Conservation (phyloP, 2,113 vertebrate species). For the Rhabdomys dilectus region DNA sequence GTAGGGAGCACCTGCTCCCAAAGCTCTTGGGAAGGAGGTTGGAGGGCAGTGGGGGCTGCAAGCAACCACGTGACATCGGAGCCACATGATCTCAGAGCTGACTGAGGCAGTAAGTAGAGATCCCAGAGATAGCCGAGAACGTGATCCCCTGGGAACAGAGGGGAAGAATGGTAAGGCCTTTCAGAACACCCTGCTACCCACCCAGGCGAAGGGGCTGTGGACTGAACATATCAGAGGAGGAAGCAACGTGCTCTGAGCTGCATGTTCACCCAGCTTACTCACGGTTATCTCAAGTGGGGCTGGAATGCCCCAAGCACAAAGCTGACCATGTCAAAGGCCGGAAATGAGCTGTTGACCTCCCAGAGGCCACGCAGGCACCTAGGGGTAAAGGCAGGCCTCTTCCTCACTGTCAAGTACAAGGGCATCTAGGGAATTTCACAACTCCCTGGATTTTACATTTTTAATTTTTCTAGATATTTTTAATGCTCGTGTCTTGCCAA, state of each 20-base stretch:
- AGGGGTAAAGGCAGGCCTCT: neutral
- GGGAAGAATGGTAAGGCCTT: neutral
- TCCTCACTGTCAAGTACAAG: neutral
- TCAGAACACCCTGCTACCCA: neutral
- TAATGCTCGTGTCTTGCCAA: neutral
- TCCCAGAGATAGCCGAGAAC: neutral
- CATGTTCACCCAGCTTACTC: neutral
- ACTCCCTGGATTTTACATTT: neutral
- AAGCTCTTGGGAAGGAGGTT: conserved; percentile 32
- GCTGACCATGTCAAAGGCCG: conserved; percentile 3
- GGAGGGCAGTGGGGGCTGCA: conserved; percentile 41
- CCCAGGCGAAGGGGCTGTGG: neutral
- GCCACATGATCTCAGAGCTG: neutral
- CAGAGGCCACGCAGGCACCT: neutral
- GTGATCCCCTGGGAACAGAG: neutral
- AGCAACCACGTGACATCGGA: neutral
- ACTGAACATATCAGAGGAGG: neutral
- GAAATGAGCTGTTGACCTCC: neutral
- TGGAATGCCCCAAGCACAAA: neutral
- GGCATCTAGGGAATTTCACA: neutral
- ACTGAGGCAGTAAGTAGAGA: neutral
- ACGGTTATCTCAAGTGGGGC: neutral
- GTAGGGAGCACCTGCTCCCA: conserved; percentile 49
- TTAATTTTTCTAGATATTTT: conserved; percentile 28
- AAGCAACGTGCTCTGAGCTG: neutral